Conservation (phyloP, 2,797 vertebrate genomes). For the Hypotaenidia philippensis region DNA sequence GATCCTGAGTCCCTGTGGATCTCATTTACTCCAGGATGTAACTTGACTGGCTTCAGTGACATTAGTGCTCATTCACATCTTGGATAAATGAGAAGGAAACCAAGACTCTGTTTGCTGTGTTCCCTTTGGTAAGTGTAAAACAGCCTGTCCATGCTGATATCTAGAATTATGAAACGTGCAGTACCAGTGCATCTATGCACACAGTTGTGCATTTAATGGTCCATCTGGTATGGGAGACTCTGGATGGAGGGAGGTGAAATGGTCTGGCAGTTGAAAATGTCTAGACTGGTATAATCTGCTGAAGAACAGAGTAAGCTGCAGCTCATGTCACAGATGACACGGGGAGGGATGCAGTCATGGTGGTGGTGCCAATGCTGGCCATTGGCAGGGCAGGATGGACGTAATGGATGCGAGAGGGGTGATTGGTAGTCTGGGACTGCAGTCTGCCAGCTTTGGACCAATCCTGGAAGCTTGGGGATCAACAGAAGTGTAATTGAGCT, state of each 20-base stretch:
- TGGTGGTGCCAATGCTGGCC: fast-evolving
- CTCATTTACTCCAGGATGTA: neutral
- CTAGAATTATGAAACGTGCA: neutral
- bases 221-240: neutral
- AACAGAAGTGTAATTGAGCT: neutral
- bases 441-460: neutral
- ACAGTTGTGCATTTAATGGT: neutral
- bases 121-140: neutral
- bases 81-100: neutral
- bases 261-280: neutral
- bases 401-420: neutral
- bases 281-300: neutral
- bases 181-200: neutral
- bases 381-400: neutral
- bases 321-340: neutral
- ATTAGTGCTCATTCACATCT: neutral
- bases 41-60: neutral
- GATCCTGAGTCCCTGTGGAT: neutral
- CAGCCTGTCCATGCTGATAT: neutral
- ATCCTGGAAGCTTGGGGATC: neutral
- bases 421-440: neutral
- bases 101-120: neutral
- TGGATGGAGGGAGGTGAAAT: neutral
- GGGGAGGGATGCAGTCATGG: neutral
- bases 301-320: neutral